Percentiles rank a stretch among this genome's conserved stretches.
phyloP scores from a whole-genome alignment of 2,888 invertebrate genomes.

The Rhogogaster chlorosoma region DNA sequence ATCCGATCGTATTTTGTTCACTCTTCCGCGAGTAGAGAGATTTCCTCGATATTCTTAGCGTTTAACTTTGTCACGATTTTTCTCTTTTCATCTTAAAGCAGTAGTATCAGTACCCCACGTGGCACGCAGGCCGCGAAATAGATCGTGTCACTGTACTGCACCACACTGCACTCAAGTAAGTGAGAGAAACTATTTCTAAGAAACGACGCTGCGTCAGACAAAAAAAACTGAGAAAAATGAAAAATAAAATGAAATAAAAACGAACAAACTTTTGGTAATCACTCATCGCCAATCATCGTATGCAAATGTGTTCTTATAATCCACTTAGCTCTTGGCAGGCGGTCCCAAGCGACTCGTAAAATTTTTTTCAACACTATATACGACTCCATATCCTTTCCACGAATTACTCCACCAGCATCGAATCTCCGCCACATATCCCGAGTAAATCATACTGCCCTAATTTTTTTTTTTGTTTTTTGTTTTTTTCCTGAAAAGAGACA shows the following conservation, averaged over 20 bases:
- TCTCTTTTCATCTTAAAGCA: not conserved
- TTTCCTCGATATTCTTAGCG: not conserved
- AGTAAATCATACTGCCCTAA: not conserved
- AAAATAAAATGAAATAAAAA: not conserved
- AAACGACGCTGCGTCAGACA: slow-evolving; percentile 1
- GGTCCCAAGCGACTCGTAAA: slow-evolving; percentile 47
- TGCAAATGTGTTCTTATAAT: slow-evolving; percentile 49
- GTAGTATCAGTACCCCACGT: slow-evolving; percentile 31
- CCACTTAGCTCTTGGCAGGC: slow-evolving; percentile 49
- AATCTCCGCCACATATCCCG: slow-evolving; percentile 5
- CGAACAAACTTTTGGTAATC: slow-evolving; percentile 40
- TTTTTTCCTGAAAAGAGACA: not conserved
- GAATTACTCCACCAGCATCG: slow-evolving; percentile 29
- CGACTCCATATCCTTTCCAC: slow-evolving; percentile 43
- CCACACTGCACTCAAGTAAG: not conserved
- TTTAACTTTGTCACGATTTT: slow-evolving; percentile 7
- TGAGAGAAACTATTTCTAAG: slow-evolving; percentile 35
- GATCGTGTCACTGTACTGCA: not conserved
- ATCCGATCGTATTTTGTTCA: slow-evolving; percentile 3
- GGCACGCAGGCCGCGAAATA: slow-evolving; percentile 46
- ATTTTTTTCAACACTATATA: slow-evolving; percentile 24
- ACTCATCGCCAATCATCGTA: slow-evolving; percentile 50
- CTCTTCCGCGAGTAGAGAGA: not conserved
- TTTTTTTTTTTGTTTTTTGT: not conserved
- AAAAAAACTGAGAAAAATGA: not conserved